Conservation (phyloP, 2,797 vertebrate genomes). For the Ctenopoma kingsleyae region DNA sequence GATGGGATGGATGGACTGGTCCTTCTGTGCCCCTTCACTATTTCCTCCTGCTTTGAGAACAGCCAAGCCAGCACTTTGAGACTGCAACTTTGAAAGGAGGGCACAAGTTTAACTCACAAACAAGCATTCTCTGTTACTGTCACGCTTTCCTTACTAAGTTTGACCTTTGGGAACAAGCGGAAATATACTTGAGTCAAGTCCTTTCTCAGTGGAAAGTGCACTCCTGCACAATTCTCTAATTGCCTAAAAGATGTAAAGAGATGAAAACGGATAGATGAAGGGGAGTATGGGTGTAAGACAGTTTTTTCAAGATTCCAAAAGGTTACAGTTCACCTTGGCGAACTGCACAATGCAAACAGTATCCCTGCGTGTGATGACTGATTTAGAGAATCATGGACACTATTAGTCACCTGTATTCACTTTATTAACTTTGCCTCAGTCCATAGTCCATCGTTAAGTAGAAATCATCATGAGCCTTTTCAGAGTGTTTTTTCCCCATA, state of each 20-base stretch:
- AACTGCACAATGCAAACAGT: not conserved
- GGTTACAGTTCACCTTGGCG: not conserved
- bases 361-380: too few species aligned
- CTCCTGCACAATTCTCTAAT: constrained; percentile 62
- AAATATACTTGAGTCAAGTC: constrained; percentile 50
- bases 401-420: too few species aligned
- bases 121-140: constrained; percentile 30
- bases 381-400: too few species aligned
- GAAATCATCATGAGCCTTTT: too few species aligned
- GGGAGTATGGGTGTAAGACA: not conserved
- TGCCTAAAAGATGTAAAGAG: constrained; percentile 52
- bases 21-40: constrained; percentile 34
- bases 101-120: constrained; percentile 58
- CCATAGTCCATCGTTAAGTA: too few species aligned
- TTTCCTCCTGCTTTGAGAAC: constrained; percentile 38
- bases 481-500: too few species aligned
- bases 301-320: not conserved
- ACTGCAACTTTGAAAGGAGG: constrained; percentile 47
- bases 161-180: constrained; percentile 64
- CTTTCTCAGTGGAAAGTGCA: constrained; percentile 61
- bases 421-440: too few species aligned
- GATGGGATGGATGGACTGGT: constrained; percentile 31
- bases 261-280: constrained; percentile 10
- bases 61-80: constrained; percentile 67
- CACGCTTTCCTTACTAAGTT: constrained; percentile 21